These are phyloP conservation scores for Ylistrum balloti DNA, from an alignment of 1,140 invertebrate species.

Conservation along the genomic window DNA sequence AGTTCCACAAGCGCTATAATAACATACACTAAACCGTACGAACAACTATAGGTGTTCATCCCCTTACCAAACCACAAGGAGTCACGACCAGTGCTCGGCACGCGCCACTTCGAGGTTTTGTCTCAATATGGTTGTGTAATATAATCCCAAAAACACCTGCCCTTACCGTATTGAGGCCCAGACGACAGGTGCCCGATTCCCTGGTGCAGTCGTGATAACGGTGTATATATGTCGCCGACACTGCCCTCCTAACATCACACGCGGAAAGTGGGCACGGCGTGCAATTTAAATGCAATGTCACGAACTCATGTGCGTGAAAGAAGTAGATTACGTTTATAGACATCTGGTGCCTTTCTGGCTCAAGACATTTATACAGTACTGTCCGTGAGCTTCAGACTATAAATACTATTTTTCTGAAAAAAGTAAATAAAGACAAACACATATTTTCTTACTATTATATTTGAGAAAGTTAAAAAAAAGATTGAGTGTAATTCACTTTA, in stretches of 20 bases:
- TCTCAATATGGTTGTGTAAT: constrained; percentile 34
- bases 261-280: neutral
- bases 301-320: neutral
- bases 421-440: too few relatives aligned
- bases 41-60: neutral
- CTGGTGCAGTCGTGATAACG: neutral
- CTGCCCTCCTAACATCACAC: neutral
- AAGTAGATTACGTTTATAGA: neutral
- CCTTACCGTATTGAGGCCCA: neutral
- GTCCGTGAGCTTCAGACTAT: too few relatives aligned
- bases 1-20: neutral
- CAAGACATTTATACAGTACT: too few relatives aligned
- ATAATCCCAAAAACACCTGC: constrained; percentile 18
- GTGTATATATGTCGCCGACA: neutral
- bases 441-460: too few relatives aligned
- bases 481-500: too few relatives aligned
- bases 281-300: constrained; percentile 39
- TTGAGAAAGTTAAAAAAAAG: too few relatives aligned
- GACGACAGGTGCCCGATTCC: constrained; percentile 6
- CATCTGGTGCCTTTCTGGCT: neutral
- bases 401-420: too few relatives aligned
- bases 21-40: neutral
- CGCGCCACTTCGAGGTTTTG: constrained; percentile 12
- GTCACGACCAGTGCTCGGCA: neutral
- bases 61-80: neutral